These are phyloP conservation scores for Bombus pascuorum DNA, from an alignment of 1,140 invertebrate species.

Conservation along the genomic window DNA sequence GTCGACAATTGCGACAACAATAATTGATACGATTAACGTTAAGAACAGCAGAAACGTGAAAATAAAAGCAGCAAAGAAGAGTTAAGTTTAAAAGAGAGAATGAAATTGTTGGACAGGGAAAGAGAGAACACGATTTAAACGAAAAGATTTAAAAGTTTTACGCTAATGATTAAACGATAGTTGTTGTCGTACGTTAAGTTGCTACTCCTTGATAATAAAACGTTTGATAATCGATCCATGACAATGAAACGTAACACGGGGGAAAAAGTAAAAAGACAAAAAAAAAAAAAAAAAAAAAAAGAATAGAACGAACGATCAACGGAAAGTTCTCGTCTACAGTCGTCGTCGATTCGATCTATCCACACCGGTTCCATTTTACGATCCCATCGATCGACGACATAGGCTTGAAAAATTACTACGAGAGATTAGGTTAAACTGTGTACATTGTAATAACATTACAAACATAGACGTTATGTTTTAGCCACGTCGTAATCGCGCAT, in stretches of 20 bases:
- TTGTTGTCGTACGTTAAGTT: constrained; percentile 44
- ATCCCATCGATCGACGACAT: neutral
- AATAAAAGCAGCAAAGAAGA: neutral
- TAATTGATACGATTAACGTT: constrained; percentile 38
- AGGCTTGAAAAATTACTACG: neutral
- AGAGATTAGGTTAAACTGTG: constrained; percentile 8
- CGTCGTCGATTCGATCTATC: constrained; percentile 4
- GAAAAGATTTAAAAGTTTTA: neutral
- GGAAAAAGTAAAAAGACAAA: neutral
- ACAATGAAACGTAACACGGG: constrained; percentile 34
- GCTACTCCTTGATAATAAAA: constrained; percentile 38
- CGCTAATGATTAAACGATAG: constrained; percentile 13
- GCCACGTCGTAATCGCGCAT: constrained; percentile 3
- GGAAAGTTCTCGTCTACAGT: neutral
- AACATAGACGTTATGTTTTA: constrained; percentile 27
- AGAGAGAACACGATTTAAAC: neutral
- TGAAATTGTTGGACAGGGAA: neutral
- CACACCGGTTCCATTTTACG: neutral
- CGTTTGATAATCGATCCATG: constrained; percentile 42
- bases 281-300: neutral
- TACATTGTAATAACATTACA: constrained; percentile 11
- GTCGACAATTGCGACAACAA: neutral
- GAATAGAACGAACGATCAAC: neutral
- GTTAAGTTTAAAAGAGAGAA: no score
- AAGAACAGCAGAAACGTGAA: neutral